Percentiles rank a stretch among this genome's conserved stretches.
These are phyloP conservation scores for Toxotes chatareus DNA, from an alignment of 2,113 vertebrate genomes.

Conservation along the genomic window DNA sequence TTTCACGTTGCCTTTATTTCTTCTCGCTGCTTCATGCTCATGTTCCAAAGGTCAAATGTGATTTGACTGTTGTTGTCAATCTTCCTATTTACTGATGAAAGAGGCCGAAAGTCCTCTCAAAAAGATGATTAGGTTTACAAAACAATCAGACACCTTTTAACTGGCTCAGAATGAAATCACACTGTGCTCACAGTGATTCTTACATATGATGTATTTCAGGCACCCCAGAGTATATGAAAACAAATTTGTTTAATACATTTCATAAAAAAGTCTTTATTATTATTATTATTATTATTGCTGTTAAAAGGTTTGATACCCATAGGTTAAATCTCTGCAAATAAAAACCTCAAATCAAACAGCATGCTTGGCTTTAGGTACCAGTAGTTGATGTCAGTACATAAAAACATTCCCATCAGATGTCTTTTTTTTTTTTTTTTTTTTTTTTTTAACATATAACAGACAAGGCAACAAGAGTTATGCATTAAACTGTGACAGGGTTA, in stretches of 20 bases:
- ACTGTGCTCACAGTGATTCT: not conserved
- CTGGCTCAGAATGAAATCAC: not conserved
- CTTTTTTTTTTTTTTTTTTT: not conserved
- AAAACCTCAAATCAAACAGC: conserved; percentile 26
- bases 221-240: conserved; percentile 4
- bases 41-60: conserved; percentile 67
- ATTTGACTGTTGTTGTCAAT: conserved; percentile 28
- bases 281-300: conserved; percentile 9
- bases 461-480: conserved; percentile 29
- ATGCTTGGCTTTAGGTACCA: conserved; percentile 19
- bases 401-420: conserved; percentile 19
- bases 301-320: conserved; percentile 31
- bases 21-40: conserved; percentile 8
- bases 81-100: conserved; percentile 52
- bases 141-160: conserved; percentile 17
- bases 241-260: not conserved
- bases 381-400: conserved; percentile 21
- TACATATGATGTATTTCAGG: not conserved
- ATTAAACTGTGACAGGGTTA: conserved; percentile 8
- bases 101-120: conserved; percentile 35
- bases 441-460: conserved; percentile 8
- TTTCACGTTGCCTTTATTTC: conserved; percentile 5
- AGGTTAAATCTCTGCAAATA: conserved; percentile 19
- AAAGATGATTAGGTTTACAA: conserved; percentile 20
- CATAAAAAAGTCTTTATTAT: conserved; percentile 46